Conservation (phyloP, 2,888 invertebrate species). For the Teleogryllus oceanicus region DNA sequence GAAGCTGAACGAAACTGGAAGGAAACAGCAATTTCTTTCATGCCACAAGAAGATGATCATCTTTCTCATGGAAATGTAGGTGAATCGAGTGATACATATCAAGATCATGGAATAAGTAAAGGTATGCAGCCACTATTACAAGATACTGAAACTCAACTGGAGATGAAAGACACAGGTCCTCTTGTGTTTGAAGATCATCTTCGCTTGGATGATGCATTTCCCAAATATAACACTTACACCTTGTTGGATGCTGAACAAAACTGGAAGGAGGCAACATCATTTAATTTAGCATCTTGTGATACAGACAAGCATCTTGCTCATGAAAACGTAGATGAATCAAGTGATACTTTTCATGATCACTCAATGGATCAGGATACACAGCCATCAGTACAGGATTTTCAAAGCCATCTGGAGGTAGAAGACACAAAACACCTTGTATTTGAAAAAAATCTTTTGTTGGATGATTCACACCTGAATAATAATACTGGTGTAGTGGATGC, state of each 20-base stretch:
- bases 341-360: neutral
- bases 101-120: no score
- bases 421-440: no score
- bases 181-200: conserved; percentile 27
- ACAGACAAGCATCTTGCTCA: conserved; percentile 55
- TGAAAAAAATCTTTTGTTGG: no score
- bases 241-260: conserved; percentile 21
- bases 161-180: neutral
- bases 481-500: neutral
- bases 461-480: no score
- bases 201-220: conserved; percentile 29
- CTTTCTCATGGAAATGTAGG: conserved; percentile 20
- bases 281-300: conserved; percentile 43
- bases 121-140: neutral
- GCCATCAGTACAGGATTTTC: no score
- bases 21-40: neutral
- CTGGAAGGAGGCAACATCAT: conserved; percentile 23
- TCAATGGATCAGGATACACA: neutral
- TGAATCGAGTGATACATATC: neutral
- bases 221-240: neutral
- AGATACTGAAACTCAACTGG: neutral
- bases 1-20: conserved; percentile 3
- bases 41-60: neutral
- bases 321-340: conserved; percentile 38
- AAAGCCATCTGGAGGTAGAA: no score